phyloP scores from a whole-genome alignment of 2,113 vertebrate species.

The Lynx canadensis region DNA sequence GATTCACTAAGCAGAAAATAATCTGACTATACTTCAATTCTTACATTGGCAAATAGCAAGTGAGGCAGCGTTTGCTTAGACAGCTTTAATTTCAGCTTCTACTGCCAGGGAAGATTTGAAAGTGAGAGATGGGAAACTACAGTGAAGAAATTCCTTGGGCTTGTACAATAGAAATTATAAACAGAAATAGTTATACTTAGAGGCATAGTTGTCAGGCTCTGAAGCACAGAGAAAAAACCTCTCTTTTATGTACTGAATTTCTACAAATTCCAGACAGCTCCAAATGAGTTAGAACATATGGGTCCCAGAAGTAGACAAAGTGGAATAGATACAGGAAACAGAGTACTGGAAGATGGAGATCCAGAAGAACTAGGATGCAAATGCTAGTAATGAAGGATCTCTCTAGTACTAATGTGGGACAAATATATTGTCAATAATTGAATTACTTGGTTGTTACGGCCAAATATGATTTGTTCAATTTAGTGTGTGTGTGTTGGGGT shows the following conservation, averaged over 20 bases:
- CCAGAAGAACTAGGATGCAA: neutral
- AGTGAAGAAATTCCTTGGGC: neutral
- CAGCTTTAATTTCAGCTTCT: neutral
- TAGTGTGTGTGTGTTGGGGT: neutral
- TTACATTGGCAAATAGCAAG: neutral
- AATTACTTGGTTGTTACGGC: neutral
- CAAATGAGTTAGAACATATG: neutral
- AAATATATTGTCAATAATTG: neutral
- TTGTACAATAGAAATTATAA: neutral
- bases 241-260: neutral
- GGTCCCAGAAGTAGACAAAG: neutral
- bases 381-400: neutral
- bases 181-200: neutral
- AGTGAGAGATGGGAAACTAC: neutral
- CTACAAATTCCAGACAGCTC: neutral
- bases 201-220: neutral
- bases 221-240: neutral
- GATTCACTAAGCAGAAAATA: neutral
- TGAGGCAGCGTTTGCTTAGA: neutral
- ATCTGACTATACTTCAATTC: neutral
- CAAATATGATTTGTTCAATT: neutral
- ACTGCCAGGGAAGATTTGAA: neutral
- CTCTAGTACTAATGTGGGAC: neutral
- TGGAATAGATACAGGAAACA: neutral
- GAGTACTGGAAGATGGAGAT: neutral